These are phyloP conservation scores for Aviceda subcristata DNA, from an alignment of 2,113 vertebrate species.

Conservation along the genomic window DNA sequence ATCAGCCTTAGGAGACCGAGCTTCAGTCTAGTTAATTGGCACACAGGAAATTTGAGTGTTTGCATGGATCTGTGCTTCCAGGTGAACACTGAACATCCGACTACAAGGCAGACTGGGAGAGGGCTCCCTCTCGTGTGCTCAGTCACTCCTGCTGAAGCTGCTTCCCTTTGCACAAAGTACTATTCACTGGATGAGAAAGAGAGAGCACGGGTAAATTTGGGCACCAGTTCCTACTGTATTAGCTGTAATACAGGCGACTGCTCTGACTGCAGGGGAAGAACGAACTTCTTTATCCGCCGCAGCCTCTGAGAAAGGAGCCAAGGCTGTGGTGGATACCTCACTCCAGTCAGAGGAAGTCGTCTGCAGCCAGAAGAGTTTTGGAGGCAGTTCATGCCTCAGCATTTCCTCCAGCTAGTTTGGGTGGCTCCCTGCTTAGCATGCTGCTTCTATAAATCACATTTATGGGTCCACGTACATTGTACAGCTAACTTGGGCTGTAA, in stretches of 20 bases:
- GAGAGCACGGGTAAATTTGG: accelerated
- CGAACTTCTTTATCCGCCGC: accelerated
- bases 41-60: neutral
- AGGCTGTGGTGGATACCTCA: neutral
- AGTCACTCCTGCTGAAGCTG: neutral
- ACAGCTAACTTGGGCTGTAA: neutral
- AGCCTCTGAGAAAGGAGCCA: neutral
- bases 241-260: neutral
- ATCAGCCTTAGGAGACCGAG: neutral
- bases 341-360: neutral
- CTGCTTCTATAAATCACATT: neutral
- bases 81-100: neutral
- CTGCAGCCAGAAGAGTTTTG: neutral
- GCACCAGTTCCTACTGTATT: accelerated
- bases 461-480: accelerated
- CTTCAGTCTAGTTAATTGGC: neutral
- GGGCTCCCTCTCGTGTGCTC: slow-evolving; percentile 16
- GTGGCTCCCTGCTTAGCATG: neutral
- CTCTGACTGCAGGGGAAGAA: neutral
- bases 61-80: neutral
- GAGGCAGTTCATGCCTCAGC: neutral
- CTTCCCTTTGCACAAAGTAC: neutral
- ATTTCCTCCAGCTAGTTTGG: neutral
- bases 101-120: neutral
- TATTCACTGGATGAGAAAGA: neutral